A percentile compares a stretch with the other conserved stretches of the same genome.
These are phyloP conservation scores for Ochotona princeps DNA, from an alignment of 2,113 vertebrate genomes.

Conservation along the genomic window DNA sequence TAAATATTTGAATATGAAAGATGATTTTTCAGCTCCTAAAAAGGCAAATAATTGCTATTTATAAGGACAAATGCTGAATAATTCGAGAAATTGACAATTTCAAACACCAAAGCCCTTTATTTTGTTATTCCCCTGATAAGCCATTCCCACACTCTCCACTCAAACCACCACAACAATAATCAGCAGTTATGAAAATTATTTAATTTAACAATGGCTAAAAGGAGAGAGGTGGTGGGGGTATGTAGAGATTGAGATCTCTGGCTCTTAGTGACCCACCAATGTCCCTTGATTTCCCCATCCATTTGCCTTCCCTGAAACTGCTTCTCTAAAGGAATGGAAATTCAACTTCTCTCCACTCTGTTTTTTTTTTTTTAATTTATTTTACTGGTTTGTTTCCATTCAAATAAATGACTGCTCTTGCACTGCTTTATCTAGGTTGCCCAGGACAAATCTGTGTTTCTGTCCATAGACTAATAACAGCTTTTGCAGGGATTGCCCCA, in stretches of 20 bases:
- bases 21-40: conserved; percentile 84
- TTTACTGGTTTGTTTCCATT: conserved; percentile 82
- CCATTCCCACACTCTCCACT: conserved; percentile 73
- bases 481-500: conserved; percentile 65
- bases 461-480: conserved; percentile 45
- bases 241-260: conserved; percentile 27
- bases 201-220: conserved; percentile 78
- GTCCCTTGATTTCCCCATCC: conserved; percentile 69
- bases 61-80: conserved; percentile 85
- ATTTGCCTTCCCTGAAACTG: conserved; percentile 75
- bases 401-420: conserved; percentile 77
- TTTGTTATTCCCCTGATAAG: conserved; percentile 81
- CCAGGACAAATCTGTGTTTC: conserved; percentile 74
- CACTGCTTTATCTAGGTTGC: conserved; percentile 79
- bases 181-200: conserved; percentile 83
- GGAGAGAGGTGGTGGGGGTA: background rate
- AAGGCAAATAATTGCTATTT: conserved; percentile 89
- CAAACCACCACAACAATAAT: conserved; percentile 71
- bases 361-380: conserved; percentile 77
- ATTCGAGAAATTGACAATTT: conserved; percentile 84
- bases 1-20: conserved; percentile 89
- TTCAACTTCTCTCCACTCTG: conserved; percentile 64
- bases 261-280: conserved; percentile 71
- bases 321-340: conserved; percentile 81
- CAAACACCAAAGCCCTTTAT: conserved; percentile 83